Percentiles rank a stretch among this genome's conserved stretches.
phyloP scores from a whole-genome alignment of 2,797 vertebrate genomes.

The Lepidocolaptes lacrymiger region DNA sequence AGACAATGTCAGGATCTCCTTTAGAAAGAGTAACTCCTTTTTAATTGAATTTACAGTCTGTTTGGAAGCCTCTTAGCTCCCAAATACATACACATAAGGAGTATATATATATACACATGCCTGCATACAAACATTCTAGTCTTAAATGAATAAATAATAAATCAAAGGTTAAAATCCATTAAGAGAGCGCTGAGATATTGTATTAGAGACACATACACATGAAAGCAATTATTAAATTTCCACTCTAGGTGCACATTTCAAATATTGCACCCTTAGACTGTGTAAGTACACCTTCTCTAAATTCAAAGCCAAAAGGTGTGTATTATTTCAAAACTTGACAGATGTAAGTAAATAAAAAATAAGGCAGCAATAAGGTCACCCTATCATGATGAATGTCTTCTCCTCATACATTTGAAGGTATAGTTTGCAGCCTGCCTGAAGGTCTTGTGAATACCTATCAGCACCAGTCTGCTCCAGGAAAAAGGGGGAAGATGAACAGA shows the following conservation, averaged over 20 bases:
- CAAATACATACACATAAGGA: neutral
- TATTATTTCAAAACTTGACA: neutral
- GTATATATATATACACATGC: neutral
- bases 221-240: neutral
- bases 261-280: neutral
- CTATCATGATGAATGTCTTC: neutral
- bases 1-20: neutral
- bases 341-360: neutral
- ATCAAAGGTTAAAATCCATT: neutral
- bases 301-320: neutral
- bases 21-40: neutral
- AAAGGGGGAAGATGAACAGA: slow-evolving; percentile 15
- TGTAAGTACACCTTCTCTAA: neutral
- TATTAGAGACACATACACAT: neutral
- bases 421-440: neutral
- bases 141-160: neutral
- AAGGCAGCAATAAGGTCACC: neutral
- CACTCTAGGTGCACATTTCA: neutral
- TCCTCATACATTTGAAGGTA: neutral
- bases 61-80: neutral
- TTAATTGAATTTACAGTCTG: neutral
- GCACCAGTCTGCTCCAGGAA: neutral
- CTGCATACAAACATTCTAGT: neutral
- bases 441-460: neutral
- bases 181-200: neutral